Base-by-base conservation (phyloP, 2,113 vertebrate genomes). In the Pseudonaja textilis region DNA sequence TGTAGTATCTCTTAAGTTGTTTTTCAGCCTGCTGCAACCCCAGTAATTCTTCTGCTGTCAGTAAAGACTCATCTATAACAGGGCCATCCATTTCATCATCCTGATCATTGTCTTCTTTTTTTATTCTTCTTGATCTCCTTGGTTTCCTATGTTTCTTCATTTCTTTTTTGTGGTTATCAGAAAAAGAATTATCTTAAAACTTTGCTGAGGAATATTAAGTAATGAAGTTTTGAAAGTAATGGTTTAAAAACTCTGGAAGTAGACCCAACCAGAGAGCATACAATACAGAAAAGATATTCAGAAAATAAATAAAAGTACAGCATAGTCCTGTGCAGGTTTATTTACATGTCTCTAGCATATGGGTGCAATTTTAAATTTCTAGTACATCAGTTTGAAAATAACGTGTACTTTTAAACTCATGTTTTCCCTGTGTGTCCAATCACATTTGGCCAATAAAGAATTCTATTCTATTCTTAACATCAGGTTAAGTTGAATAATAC, bases 1-100 rank as follows among this genome's bases (percentile, higher is more conserved):
- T 98, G 93, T 96, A 98, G 50, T 99, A 98, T 95, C 93, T 96
- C 92, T 97, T 98, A 57, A 99, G 95, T 42, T 97, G 96, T 57
- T 97, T 98, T 95, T 99, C 98, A 64, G 98, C 98, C 89, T 98
- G 98, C 57, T 95, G 97, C 56, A 98, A 95, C 34, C 96, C 98
- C 50, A 97, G 95, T 1, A 98, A 95, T 91, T 99, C 98, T 96
- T 98, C 98, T 55, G 96, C 93, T 1, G 98, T 98, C 93, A 98
- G 97, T 52, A 94, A 74, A 39, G 98, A 97, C 91, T 98, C 98
- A 26, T 99, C 98, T 86, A 97, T 97, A 91, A 98, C 97, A 6
- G 96, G 97, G 23, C 94, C 96, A 91, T 96, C 97, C 86, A 95
- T 88, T 89, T 97, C 97, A 85, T 98, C 98, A 0, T 98, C 97